phyloP scores from a whole-genome alignment of 2,113 vertebrate genomes.

The Psilopogon haemacephalus region DNA sequence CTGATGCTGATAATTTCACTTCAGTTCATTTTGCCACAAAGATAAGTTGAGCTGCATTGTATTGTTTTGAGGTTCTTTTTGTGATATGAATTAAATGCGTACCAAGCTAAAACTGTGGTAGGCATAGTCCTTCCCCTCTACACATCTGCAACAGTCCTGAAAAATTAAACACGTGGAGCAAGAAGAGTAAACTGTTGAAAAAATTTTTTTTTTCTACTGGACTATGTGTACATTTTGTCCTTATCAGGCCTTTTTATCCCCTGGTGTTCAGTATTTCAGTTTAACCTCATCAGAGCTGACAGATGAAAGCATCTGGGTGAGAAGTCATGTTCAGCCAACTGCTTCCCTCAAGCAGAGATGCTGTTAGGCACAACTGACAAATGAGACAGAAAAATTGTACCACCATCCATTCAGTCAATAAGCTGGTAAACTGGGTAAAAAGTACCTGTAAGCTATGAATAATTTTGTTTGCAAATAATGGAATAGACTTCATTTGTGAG shows the following conservation, averaged over 20 bases:
- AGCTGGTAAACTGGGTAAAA: not conserved
- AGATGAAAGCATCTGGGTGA: not conserved
- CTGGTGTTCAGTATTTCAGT: not conserved
- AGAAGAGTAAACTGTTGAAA: not conserved
- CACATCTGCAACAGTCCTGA: not conserved
- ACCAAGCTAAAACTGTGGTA: not conserved
- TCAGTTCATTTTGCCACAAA: not conserved
- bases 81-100: not conserved
- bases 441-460: not conserved
- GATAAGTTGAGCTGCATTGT: not conserved
- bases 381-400: not conserved
- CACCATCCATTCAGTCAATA: not conserved
- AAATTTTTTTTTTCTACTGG: not conserved
- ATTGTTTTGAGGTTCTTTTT: not conserved
- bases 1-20: not conserved
- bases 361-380: not conserved
- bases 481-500: not conserved
- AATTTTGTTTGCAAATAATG: not conserved
- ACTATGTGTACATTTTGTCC: not conserved
- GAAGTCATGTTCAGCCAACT: not conserved
- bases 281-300: not conserved
- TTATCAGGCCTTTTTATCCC: not conserved
- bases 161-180: not conserved
- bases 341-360: not conserved
- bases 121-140: not conserved